Evolutionary conservation across 2,797 vertebrate genomes (phyloP).

Genomic region (Australoheros facetus): DNA sequence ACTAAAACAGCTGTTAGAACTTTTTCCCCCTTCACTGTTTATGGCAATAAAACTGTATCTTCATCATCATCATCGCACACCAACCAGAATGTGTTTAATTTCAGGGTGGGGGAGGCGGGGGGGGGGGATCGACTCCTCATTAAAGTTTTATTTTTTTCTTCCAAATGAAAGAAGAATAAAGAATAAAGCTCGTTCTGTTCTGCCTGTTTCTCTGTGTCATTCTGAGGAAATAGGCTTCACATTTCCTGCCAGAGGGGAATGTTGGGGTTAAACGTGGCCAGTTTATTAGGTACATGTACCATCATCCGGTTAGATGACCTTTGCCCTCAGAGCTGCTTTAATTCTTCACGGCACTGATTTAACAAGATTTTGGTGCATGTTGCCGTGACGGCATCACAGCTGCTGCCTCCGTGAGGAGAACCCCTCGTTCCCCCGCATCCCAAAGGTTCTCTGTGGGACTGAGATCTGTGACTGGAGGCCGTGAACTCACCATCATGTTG

Average conservation of each 20-base stretch:
- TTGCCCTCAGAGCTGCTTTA: not conserved
- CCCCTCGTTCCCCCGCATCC: no score
- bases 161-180: conserved; percentile 35
- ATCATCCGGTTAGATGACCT: not conserved
- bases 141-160: conserved; percentile 11
- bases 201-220: not conserved
- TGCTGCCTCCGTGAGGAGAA: not conserved
- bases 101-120: conserved; percentile 32
- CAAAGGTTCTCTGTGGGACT: no score
- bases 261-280: not conserved
- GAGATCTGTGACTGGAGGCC: no score
- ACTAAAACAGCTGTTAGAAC: conserved; percentile 70
- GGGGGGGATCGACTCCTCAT: not conserved
- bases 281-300: not conserved
- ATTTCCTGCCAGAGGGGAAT: not conserved
- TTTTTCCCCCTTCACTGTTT: conserved; percentile 76
- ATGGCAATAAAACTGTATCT: conserved; percentile 83
- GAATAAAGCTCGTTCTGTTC: conserved; percentile 35
- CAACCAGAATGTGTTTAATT: conserved; percentile 66
- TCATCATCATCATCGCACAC: conserved; percentile 66
- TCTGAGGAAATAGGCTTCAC: not conserved
- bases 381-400: not conserved
- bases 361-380: no score
- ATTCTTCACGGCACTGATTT: no score
- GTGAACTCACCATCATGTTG: no score